Base-by-base conservation (phyloP, 2,888 invertebrate genomes). In the Argyra leucocephala region DNA sequence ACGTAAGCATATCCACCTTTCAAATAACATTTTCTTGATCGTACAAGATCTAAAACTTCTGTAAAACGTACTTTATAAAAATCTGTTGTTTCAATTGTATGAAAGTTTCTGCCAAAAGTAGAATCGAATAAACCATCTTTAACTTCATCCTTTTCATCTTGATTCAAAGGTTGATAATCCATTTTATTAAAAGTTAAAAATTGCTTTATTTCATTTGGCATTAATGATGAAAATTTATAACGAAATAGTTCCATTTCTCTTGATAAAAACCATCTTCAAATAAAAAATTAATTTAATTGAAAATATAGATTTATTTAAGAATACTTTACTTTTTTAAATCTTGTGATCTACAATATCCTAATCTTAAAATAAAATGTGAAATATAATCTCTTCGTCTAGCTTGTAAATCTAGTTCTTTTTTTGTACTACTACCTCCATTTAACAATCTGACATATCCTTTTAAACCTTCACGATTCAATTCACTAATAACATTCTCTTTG, bases 181-280 rank as follows among this genome's bases (percentile, higher is more conserved):
- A 93, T 78, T 68, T 87, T 83, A 75, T 90, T 89, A 4, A 84
- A 73, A 69, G 83, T 81, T 67, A 94, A 82, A 73, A 93, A 90
- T 61, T 81, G 77, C 65, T 84, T 83, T 9, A 90, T 83, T 71
- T 88, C 86, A 1, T 67, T 31, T 6, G 74, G 69, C 65, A 82
- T 83, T 73, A 90, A 81, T 1, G 83, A 82, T n/a, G 82, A 79
- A 76, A 92, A 91, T 73, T 89, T 85, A 75, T 89, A 85, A 75
- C 87, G 88, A 74, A 99, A 96, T 65, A 96, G 82, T 74, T 98
- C 97, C 67, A 91, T 78, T 82, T 99, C 99, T 70, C 92, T 86
- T 22, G 85, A 81, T 18, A 96, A 81, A 75, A 96, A 95, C 97
- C 98, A 98, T 67, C 84, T 76, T 63, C 6, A 70, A 67, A 36